Evolutionary conservation across 2,113 vertebrate species (phyloP), one percentile per base, ranked within the genome.

Genomic region (Vombatus ursinus): DNA sequence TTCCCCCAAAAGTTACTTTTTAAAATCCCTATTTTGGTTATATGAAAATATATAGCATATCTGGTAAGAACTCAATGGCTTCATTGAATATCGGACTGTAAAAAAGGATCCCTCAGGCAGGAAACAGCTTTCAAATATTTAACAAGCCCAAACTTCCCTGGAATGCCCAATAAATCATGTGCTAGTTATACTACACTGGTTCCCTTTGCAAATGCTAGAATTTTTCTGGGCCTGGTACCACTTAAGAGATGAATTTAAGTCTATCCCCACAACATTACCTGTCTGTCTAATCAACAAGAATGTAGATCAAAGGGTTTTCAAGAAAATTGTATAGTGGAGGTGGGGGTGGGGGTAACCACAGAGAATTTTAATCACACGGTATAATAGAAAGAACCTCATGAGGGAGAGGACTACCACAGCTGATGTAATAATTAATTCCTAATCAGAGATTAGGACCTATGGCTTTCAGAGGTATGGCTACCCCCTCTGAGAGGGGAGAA

Each of bases 221-320:
- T n/a, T 91, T 89, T 95, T 84, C 14, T 51, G 91, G 24, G 6
- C 90, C 94, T 48, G 9, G 10, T 49, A n/a, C 23, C 49, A n/a
- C 25, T 51, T 31, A 94, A 93, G 26, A 50, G 28, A 3, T 37
- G 91, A 90, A 54, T 44, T 0, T 2, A 48, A 92, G 49, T 89
- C 51, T 0, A 91, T 94, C 50, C 96, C 37, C 47, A 92, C 89
- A 89, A 51, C 47, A 97, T 93, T 25, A 96, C 94, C 92, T 96
- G 50, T 53, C 47, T 90, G 31, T 44, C 61, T 14, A 90, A 52
- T 52, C 50, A 90, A 51, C 0, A 28, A 31, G 92, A 84, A 51
- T 89, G 93, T 94, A 50, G 68, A 44, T 90, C 95, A 91, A 48
- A 91, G 11, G 54, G 90, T 52, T 8, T 28, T 93, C 50, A 44